Evolutionary conservation across 2,113 vertebrate species (phyloP).

Genomic region (Phyllostomus discolor): DNA sequence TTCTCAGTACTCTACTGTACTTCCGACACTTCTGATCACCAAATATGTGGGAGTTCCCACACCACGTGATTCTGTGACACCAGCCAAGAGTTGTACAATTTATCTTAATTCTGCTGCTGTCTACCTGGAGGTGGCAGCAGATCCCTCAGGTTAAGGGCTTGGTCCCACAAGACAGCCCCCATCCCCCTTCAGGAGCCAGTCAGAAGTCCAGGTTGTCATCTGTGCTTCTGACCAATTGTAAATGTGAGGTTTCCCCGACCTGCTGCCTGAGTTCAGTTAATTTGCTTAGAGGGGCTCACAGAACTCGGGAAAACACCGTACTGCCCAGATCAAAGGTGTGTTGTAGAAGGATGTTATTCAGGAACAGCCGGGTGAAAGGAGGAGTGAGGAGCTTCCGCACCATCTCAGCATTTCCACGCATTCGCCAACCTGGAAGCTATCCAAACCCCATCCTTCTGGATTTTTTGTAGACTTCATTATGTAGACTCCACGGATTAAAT

Average conservation of each 20-base stretch:
- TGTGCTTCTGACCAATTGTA: background rate
- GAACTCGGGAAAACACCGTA: background rate
- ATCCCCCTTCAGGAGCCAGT: background rate
- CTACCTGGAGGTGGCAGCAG: background rate
- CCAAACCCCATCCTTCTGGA: background rate
- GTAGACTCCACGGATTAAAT: background rate
- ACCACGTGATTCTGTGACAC: background rate
- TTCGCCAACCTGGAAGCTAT: background rate
- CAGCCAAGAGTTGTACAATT: background rate
- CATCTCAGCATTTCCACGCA: background rate
- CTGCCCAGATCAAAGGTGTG: background rate
- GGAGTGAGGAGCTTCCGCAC: background rate
- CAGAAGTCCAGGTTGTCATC: background rate
- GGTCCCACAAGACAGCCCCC: background rate
- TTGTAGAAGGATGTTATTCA: background rate
- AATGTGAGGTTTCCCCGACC: background rate
- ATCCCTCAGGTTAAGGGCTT: background rate
- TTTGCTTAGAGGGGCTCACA: background rate
- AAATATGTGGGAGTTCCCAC: background rate
- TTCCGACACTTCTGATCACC: background rate
- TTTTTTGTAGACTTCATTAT: background rate
- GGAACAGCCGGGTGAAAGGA: background rate
- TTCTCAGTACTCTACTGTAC: background rate
- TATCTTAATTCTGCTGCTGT: background rate
- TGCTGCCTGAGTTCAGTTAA: background rate